These are phyloP conservation scores for Lepilemur ruficaudatus DNA, from an alignment of 2,797 vertebrate species.

Conservation along the genomic window DNA sequence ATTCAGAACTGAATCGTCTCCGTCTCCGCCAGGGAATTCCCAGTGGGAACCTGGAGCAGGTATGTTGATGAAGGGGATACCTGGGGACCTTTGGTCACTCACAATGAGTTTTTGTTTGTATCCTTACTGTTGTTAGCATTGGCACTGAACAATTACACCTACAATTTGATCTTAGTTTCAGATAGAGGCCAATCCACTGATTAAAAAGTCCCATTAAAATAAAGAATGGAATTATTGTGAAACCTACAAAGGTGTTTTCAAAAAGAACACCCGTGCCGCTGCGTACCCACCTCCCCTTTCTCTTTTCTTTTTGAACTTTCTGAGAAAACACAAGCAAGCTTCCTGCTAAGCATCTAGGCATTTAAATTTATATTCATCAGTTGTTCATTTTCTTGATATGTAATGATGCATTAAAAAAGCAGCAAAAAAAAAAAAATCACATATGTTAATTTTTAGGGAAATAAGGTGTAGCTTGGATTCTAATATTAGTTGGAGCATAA, in stretches of 20 bases:
- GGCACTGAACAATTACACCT: constrained; percentile 79
- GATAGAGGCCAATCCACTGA: constrained; percentile 71
- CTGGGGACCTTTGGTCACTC: constrained; percentile 80
- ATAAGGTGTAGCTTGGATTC: constrained; percentile 58
- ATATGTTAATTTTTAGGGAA: constrained; percentile 76
- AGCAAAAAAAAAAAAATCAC: constrained; percentile 44
- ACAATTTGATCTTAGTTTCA: constrained; percentile 82
- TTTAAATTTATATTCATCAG: constrained; percentile 69
- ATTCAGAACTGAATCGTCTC: constrained; percentile 49
- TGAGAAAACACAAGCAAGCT: constrained; percentile 63
- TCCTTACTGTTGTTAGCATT: constrained; percentile 69
- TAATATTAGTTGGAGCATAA: constrained; percentile 46
- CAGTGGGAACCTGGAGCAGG: constrained; percentile 37
- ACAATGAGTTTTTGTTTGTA: constrained; percentile 73
- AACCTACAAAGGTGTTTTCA: constrained; percentile 58
- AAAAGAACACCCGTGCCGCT: constrained; percentile 65
- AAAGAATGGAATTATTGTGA: constrained; percentile 80
- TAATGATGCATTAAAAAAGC: constrained; percentile 60
- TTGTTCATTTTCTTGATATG: constrained; percentile 70
- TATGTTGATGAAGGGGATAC: constrained; percentile 68
- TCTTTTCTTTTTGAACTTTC: constrained; percentile 66
- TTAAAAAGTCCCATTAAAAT: constrained; percentile 78
- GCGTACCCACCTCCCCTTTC: background rate
- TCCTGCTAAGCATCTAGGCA: constrained; percentile 61
- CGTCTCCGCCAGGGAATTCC: constrained; percentile 39